A percentile compares a stretch with the other conserved stretches of the same genome.
Evolutionary conservation across 2,113 vertebrate species (phyloP).

Genomic region (Amphiprion percula): DNA sequence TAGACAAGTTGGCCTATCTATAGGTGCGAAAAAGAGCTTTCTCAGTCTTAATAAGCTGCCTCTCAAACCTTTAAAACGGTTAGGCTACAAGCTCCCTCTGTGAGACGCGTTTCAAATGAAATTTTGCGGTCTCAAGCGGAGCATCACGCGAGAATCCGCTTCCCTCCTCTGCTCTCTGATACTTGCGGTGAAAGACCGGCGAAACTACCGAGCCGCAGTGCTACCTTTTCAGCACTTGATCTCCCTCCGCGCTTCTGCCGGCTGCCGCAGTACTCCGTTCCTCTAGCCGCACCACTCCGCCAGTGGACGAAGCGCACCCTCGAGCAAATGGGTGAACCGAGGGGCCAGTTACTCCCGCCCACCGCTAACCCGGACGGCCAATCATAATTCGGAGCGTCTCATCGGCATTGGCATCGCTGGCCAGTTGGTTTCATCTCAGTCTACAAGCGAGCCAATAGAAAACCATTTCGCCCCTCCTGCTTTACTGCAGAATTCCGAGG

Average conservation of each 20-base stretch:
- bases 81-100: constrained; percentile 46
- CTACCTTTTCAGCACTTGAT: constrained; percentile 59
- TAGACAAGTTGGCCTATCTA: constrained; percentile 25
- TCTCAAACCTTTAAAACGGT: constrained; percentile 64
- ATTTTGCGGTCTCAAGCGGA: constrained; percentile 79
- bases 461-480: constrained; percentile 78
- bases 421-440: constrained; percentile 58
- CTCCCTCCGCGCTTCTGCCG: constrained; percentile 76
- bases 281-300: constrained; percentile 75
- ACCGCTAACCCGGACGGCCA: constrained; percentile 48
- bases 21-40: constrained; percentile 7
- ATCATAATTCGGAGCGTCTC: constrained; percentile 61
- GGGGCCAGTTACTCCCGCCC: constrained; percentile 40
- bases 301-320: constrained; percentile 72
- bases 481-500: constrained; percentile 86
- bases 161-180: constrained; percentile 76
- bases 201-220: constrained; percentile 72
- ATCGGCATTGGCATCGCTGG: constrained; percentile 26
- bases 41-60: constrained; percentile 33
- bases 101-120: constrained; percentile 76
- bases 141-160: constrained; percentile 80
- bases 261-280: constrained; percentile 79
- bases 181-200: constrained; percentile 81
- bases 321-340: constrained; percentile 52
- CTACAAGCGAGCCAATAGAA: constrained; percentile 69